Evolutionary conservation across 1,140 invertebrate genomes (phyloP).

Genomic region (Camponotus pennsylvanicus): DNA sequence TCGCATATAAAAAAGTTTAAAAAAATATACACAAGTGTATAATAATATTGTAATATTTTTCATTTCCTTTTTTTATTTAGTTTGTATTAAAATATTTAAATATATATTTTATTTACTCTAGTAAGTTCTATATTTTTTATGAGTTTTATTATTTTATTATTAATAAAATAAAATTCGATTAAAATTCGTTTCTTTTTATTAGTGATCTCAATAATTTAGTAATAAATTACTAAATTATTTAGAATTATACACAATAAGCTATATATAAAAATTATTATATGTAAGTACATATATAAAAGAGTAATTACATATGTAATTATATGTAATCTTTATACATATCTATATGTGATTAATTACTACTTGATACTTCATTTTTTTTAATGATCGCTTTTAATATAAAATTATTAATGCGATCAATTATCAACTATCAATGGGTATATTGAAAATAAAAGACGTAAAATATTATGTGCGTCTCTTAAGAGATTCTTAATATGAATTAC

Average conservation of each 20-base stretch:
- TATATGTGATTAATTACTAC: background rate
- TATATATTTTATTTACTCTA: background rate
- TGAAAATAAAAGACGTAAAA: background rate
- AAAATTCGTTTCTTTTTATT: background rate
- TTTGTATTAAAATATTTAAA: background rate
- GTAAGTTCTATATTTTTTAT: background rate
- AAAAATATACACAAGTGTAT: background rate
- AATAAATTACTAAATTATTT: too few relatives aligned
- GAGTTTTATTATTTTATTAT: constrained; percentile 11
- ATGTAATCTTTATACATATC: background rate
- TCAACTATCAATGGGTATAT: too few relatives aligned
- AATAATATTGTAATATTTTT: background rate
- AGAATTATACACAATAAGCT: too few relatives aligned
- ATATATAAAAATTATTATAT: background rate
- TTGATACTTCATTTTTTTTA: background rate
- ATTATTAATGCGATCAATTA: background rate
- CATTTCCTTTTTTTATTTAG: background rate
- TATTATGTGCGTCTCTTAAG: background rate
- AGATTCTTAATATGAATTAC: constrained; percentile 2
- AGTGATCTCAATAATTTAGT: background rate
- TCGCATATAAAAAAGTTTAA: background rate
- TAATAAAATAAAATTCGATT: background rate
- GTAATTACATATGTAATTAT: background rate
- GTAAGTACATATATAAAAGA: background rate
- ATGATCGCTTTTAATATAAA: background rate